Conservation (phyloP, 2,797 vertebrate species). For the Brachyrhaphis roseni region DNA sequence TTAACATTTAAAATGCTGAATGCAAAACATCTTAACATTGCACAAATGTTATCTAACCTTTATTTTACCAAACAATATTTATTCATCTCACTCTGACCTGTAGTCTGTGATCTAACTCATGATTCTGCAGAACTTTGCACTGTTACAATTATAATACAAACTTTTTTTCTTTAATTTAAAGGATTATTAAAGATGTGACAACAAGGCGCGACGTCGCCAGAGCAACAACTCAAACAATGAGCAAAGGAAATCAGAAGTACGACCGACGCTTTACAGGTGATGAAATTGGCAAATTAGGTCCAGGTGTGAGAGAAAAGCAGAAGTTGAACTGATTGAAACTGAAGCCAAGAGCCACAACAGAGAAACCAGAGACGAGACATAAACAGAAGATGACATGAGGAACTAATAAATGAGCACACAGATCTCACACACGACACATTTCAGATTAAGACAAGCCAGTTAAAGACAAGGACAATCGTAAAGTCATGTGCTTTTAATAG, state of each 20-base stretch:
- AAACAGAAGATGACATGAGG: conserved; percentile 3
- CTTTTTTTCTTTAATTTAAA: background rate
- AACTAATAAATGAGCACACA: background rate
- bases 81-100: background rate
- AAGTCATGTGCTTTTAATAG: background rate
- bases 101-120: background rate
- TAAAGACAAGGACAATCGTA: background rate
- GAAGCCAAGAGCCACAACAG: background rate
- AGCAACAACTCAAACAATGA: background rate
- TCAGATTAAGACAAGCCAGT: background rate
- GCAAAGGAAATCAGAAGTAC: background rate
- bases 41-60: background rate
- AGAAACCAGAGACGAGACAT: background rate
- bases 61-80: background rate
- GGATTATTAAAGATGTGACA: background rate
- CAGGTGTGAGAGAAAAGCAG: background rate
- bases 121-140: background rate
- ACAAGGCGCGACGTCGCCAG: background rate
- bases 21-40: background rate
- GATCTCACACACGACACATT: background rate
- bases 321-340: background rate
- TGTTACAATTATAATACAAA: background rate
- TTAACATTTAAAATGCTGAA: background rate
- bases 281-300: background rate
- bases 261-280: background rate